Evolutionary conservation across 2,113 vertebrate genomes (phyloP).

Genomic region (Irena cyanogastra): DNA sequence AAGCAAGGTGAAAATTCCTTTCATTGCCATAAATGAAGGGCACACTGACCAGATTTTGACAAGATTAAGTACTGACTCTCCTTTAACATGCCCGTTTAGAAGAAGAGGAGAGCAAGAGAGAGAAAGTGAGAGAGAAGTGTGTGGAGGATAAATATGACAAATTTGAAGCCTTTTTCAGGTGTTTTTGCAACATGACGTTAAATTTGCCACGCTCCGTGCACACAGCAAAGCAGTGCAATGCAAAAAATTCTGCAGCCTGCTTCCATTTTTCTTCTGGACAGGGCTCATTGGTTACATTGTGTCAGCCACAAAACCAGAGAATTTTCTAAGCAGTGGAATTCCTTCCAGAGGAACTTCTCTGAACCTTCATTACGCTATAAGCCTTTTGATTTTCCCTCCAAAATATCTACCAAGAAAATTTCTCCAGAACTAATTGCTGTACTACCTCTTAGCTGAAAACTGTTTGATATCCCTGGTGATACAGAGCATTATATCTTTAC

Average conservation of each 20-base stretch:
- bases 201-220: neutral
- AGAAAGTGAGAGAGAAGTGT: neutral
- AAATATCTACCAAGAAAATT: neutral
- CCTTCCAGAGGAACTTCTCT: neutral
- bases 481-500: neutral
- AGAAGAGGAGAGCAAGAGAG: neutral
- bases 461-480: neutral
- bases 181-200: slow-evolving; percentile 43
- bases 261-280: slow-evolving; percentile 50
- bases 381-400: neutral
- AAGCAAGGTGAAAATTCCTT: slow-evolving; percentile 86
- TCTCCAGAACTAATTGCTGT: neutral
- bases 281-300: slow-evolving; percentile 49
- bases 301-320: slow-evolving; percentile 51
- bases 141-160: slow-evolving; percentile 52
- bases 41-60: slow-evolving; percentile 50
- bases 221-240: neutral
- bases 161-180: slow-evolving; percentile 39
- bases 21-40: slow-evolving; percentile 54
- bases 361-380: neutral
- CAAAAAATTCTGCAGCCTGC: slow-evolving; percentile 51
- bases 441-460: neutral
- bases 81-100: neutral
- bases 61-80: slow-evolving; percentile 35
- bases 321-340: slow-evolving; percentile 1